Evolutionary conservation across 2,113 vertebrate genomes (phyloP).

Genomic region (Nematolebias whitei): DNA sequence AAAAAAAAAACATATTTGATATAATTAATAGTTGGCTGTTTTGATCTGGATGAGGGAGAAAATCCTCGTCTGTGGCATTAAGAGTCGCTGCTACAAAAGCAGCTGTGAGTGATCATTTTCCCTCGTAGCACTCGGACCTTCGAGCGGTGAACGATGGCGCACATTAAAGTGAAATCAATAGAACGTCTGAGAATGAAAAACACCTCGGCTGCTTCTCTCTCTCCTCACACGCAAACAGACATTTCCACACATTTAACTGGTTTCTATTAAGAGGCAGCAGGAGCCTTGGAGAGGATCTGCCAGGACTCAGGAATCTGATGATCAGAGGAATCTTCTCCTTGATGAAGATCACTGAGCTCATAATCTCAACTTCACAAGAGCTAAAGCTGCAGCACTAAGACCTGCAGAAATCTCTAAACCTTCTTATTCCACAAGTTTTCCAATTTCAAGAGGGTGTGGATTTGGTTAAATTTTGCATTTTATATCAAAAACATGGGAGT

Average conservation of each 20-base stretch:
- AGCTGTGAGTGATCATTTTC: constrained; percentile 5
- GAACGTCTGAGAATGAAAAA: constrained; percentile 8
- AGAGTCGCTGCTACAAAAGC: constrained; percentile 14
- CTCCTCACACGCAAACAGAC: constrained; percentile 6
- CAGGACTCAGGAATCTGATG: constrained; percentile 51
- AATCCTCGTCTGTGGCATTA: neutral
- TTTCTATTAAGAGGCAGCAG: constrained; percentile 14
- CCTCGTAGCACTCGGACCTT: constrained; percentile 26
- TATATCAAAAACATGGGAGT: too few relatives aligned
- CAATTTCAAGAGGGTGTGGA: too few relatives aligned
- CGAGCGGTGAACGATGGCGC: constrained; percentile 1
- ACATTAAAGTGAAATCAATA: constrained; percentile 23
- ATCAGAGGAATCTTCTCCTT: too few relatives aligned
- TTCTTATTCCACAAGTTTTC: too few relatives aligned
- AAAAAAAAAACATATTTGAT: constrained; percentile 25
- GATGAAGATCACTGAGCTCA: constrained; percentile 21
- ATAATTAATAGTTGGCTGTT: constrained; percentile 37
- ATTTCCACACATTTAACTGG: constrained; percentile 12
- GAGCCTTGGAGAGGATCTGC: constrained; percentile 22
- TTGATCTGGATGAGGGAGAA: constrained; percentile 2
- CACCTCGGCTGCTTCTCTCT: neutral
- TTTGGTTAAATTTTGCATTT: too few relatives aligned
- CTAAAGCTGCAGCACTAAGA: neutral
- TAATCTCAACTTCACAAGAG: neutral
- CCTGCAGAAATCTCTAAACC: too few relatives aligned